Conservation (phyloP, 2,113 vertebrate species). For the Spheniscus mendiculus region DNA sequence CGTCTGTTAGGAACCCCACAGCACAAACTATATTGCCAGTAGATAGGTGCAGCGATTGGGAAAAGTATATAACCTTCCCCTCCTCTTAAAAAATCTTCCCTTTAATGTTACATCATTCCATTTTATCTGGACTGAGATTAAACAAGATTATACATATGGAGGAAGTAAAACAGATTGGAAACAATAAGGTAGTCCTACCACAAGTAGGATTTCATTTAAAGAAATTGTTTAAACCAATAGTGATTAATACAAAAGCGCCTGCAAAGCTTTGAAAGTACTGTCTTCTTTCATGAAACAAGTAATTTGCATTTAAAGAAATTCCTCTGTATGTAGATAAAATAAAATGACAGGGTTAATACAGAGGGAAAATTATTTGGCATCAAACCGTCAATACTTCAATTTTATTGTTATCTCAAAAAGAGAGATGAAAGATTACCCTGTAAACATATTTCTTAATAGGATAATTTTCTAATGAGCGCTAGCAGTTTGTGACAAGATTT, state of each 20-base stretch:
- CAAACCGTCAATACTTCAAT: background rate
- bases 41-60: background rate
- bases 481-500: background rate
- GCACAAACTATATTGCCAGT: background rate
- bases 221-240: background rate
- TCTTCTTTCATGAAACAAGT: background rate
- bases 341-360: background rate
- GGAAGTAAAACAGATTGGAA: background rate
- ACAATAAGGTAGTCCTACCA: background rate
- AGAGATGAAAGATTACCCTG: conserved; percentile 1
- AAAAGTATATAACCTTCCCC: background rate
- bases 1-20: background rate
- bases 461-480: background rate
- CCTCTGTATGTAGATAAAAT: background rate
- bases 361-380: background rate
- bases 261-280: background rate
- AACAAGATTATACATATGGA: background rate
- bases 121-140: background rate
- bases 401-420: conserved; percentile 16
- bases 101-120: background rate
- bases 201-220: background rate
- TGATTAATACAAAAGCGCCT: background rate
- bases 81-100: background rate
- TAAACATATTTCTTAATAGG: background rate
- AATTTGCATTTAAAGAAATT: conserved; percentile 24